Percentiles rank a stretch among this genome's conserved stretches.
Conservation (phyloP, 2,113 vertebrate genomes). For the Perca fluviatilis region DNA sequence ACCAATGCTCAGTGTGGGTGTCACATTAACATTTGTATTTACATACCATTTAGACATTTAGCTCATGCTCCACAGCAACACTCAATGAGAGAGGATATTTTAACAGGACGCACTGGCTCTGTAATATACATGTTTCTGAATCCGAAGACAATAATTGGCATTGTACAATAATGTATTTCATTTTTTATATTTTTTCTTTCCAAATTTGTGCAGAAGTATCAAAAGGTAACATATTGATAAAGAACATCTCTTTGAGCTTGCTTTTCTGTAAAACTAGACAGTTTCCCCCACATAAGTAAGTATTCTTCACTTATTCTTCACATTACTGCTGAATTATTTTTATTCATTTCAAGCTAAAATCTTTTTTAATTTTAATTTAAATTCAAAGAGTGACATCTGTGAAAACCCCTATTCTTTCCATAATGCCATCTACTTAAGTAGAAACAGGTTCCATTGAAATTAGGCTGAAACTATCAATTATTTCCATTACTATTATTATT, state of each 20-base stretch:
- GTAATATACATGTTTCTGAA: neutral
- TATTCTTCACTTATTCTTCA: neutral
- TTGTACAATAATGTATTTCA: neutral
- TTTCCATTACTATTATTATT: too few relatives aligned
- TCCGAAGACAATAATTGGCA: neutral
- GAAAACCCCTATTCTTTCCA: neutral
- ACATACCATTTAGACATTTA: conserved; percentile 48
- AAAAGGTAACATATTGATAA: neutral
- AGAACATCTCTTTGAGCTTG: neutral
- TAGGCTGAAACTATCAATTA: neutral
- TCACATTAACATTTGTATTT: conserved; percentile 61
- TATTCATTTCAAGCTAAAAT: too few relatives aligned
- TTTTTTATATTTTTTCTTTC: neutral
- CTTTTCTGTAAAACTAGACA: neutral
- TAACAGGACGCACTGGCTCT: neutral
- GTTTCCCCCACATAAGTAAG: neutral
- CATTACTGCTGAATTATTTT: too few relatives aligned
- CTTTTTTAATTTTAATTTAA: too few relatives aligned
- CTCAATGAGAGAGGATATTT: conserved; percentile 4
- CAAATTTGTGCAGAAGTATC: too few relatives aligned
- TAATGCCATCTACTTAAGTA: neutral
- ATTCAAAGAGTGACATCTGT: neutral
- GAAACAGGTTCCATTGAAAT: neutral
- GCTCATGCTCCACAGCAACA: conserved; percentile 43
- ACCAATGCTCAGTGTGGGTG: conserved; percentile 55